A percentile compares a stretch with the other conserved stretches of the same genome.
Conservation (phyloP, 2,888 invertebrate species). For the Cryptophagus acutangulus region DNA sequence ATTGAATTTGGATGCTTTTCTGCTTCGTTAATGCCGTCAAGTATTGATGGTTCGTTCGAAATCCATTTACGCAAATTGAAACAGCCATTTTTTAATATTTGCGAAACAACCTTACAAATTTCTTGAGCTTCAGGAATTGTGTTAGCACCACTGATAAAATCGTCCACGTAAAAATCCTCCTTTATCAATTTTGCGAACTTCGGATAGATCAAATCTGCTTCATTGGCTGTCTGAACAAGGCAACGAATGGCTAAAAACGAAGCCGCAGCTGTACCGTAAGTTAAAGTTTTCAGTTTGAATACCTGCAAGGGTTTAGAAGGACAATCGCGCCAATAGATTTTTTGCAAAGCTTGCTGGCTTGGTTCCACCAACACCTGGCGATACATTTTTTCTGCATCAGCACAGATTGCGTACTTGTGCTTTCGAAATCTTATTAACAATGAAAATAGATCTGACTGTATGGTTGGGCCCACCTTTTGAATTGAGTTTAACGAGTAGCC, state of each 20-base stretch:
- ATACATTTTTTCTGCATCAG: slow-evolving; percentile 12
- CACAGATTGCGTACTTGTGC: slow-evolving; percentile 4
- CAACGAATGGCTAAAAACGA: slow-evolving; percentile 8
- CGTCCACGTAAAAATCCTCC: slow-evolving; percentile 9
- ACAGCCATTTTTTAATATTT: background rate
- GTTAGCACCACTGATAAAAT: slow-evolving; percentile 3
- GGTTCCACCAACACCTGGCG: slow-evolving; percentile 1
- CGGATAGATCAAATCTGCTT: slow-evolving; percentile 1
- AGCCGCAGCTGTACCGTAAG: slow-evolving; percentile 8
- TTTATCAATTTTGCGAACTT: background rate
- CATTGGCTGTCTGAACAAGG: background rate
- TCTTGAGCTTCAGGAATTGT: background rate
- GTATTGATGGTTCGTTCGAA: slow-evolving; percentile 5
- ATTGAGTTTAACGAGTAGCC: background rate
- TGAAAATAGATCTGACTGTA: slow-evolving; percentile 7
- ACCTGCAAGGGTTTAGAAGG: background rate
- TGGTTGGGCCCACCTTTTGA: background rate
- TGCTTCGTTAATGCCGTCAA: background rate
- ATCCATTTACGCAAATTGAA: slow-evolving; percentile 3
- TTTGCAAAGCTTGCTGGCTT: slow-evolving; percentile 7
- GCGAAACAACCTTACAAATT: background rate
- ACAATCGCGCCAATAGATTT: slow-evolving; percentile 9
- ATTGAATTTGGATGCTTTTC: no score
- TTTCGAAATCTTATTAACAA: slow-evolving; percentile 9
- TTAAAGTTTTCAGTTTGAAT: background rate